Evolutionary conservation across 2,113 vertebrate species (phyloP).

Genomic region (Phyllostomus hastatus): DNA sequence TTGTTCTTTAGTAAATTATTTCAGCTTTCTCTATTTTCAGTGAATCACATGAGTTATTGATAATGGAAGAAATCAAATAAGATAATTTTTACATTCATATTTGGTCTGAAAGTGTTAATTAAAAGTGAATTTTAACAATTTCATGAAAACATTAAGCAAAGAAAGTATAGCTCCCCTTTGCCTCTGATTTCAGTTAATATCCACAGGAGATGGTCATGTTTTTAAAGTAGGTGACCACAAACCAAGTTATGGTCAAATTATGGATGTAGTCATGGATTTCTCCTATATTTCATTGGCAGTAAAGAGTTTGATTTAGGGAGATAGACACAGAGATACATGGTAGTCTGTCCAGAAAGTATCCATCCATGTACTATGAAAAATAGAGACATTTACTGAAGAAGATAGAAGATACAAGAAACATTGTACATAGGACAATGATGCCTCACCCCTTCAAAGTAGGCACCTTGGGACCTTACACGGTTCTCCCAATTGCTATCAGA

Average conservation of each 20-base stretch:
- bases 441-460: too few species aligned
- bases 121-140: constrained; percentile 13
- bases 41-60: constrained; percentile 7
- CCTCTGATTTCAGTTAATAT: background rate
- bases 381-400: too few species aligned
- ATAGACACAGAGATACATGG: too few species aligned
- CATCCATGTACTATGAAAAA: too few species aligned
- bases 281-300: background rate
- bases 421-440: too few species aligned
- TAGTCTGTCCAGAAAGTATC: too few species aligned
- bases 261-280: background rate
- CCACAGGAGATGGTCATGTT: background rate
- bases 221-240: background rate
- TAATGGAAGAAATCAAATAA: constrained; percentile 3
- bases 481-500: too few species aligned
- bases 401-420: too few species aligned
- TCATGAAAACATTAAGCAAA: constrained; percentile 7
- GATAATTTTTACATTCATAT: background rate
- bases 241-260: background rate
- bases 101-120: background rate
- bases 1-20: constrained; percentile 29
- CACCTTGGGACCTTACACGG: too few species aligned
- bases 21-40: background rate
- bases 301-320: background rate
- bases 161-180: background rate